Conservation (phyloP, 2,113 vertebrate genomes). For the Pygathrix nemaeus region DNA sequence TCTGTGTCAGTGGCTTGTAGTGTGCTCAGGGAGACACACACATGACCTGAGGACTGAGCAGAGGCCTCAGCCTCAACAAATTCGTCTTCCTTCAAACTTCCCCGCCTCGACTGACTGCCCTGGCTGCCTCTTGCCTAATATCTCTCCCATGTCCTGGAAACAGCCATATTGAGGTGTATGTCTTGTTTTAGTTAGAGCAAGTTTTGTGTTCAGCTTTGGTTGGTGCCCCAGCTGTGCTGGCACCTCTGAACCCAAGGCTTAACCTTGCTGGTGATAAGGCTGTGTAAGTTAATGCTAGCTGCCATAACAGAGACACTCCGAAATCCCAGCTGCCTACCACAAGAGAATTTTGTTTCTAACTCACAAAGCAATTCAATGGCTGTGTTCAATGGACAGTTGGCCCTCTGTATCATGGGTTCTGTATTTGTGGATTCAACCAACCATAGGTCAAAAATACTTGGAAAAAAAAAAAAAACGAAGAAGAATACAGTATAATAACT, state of each 20-base stretch:
- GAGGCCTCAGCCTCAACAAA: not conserved
- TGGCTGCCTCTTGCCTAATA: not conserved
- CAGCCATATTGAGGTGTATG: not conserved
- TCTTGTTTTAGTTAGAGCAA: not conserved
- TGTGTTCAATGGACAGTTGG: not conserved
- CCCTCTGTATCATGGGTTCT: not conserved
- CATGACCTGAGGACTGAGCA: not conserved
- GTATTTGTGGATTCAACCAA: not conserved
- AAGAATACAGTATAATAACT: not conserved
- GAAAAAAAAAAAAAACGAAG: not conserved
- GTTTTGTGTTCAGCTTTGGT: not conserved
- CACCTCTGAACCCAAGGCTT: not conserved
- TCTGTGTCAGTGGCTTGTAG: rapidly evolving
- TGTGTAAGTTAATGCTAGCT: not conserved
- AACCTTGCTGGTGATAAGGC: no score
- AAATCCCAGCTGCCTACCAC: not conserved
- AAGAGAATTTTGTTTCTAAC: not conserved
- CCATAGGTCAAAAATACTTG: not conserved
- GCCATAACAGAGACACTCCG: not conserved
- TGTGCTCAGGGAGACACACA: not conserved
- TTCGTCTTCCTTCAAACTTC: not conserved
- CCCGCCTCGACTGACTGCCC: no score
- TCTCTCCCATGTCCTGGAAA: not conserved
- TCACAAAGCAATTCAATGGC: not conserved
- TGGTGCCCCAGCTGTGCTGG: not conserved